A percentile compares a stretch with the other conserved stretches of the same genome.
phyloP scores from a whole-genome alignment of 2,888 invertebrate genomes.

The Erynnis tages region DNA sequence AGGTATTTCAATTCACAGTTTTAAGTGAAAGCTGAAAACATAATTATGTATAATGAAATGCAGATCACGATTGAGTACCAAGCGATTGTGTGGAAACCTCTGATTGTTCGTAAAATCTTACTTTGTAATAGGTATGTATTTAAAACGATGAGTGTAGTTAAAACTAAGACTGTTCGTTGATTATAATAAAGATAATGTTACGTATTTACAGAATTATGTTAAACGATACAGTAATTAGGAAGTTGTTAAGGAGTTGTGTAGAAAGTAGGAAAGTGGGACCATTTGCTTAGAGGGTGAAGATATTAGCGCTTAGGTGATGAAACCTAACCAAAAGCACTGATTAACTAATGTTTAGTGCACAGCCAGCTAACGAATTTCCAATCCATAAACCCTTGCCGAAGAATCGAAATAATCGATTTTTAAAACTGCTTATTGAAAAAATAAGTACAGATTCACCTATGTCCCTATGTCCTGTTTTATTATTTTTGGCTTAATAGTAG shows the following conservation, averaged over 20 bases:
- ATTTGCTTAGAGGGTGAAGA: neutral
- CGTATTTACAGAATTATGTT: slow-evolving; percentile 7
- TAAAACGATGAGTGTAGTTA: neutral
- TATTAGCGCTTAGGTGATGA: too few relatives aligned
- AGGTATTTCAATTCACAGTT: neutral
- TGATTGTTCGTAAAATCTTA: too few relatives aligned
- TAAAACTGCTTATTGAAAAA: too few relatives aligned
- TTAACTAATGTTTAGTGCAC: too few relatives aligned
- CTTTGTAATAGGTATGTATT: too few relatives aligned
- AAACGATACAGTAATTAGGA: neutral
- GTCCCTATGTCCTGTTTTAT: too few relatives aligned
- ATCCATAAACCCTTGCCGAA: too few relatives aligned
- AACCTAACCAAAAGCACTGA: too few relatives aligned
- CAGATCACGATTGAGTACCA: slow-evolving; percentile 2
- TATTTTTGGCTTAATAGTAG: too few relatives aligned
- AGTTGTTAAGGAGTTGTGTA: slow-evolving; percentile 15
- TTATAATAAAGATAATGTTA: neutral
- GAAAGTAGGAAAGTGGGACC: slow-evolving; percentile 21
- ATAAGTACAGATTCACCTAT: too few relatives aligned
- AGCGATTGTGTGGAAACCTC: neutral
- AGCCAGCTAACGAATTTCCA: too few relatives aligned
- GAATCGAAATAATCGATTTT: too few relatives aligned
- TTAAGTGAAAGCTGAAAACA: slow-evolving; percentile 7
- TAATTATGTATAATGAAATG: neutral
- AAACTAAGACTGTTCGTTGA: neutral